phyloP scores from a whole-genome alignment of 2,797 vertebrate species.

The Phylloscopus collybita region DNA sequence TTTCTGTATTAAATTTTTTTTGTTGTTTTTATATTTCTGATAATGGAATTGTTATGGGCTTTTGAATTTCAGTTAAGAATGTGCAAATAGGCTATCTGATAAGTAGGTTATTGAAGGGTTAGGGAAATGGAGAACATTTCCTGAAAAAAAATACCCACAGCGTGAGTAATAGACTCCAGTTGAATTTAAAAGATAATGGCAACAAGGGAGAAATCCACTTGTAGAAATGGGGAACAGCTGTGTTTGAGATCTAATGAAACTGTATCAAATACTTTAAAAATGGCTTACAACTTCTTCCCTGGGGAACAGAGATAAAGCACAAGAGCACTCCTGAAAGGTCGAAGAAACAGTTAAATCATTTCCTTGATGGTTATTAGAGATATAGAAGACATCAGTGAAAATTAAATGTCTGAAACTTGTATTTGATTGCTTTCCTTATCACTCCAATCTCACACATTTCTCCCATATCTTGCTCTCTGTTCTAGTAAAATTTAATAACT shows the following conservation, averaged over 20 bases:
- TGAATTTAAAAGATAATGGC: slow-evolving; percentile 48
- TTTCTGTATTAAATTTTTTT: background rate
- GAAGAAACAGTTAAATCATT: slow-evolving; percentile 49
- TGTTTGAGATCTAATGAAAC: slow-evolving; percentile 40
- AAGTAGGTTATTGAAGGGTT: slow-evolving; percentile 52
- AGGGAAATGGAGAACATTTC: background rate
- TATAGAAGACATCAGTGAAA: slow-evolving; percentile 50
- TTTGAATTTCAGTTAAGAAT: slow-evolving; percentile 33
- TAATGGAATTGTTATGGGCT: slow-evolving; percentile 22
- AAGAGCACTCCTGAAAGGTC: slow-evolving; percentile 59
- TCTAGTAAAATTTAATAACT: slow-evolving; percentile 91
- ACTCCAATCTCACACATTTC: slow-evolving; percentile 29
- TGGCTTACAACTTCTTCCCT: slow-evolving; percentile 29
- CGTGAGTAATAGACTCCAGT: slow-evolving; percentile 43
- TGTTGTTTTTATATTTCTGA: slow-evolving; percentile 16
- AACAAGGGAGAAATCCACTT: slow-evolving; percentile 42
- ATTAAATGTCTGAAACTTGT: slow-evolving; percentile 68
- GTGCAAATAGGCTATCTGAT: slow-evolving; percentile 13
- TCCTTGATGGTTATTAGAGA: slow-evolving; percentile 43
- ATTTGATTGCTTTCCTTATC: slow-evolving; percentile 63
- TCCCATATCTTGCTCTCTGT: slow-evolving; percentile 56
- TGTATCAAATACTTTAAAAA: slow-evolving; percentile 41
- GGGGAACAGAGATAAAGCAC: slow-evolving; percentile 52
- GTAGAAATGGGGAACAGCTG: slow-evolving; percentile 53
- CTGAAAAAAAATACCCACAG: slow-evolving; percentile 22